These are phyloP conservation scores for Takifugu flavidus DNA, from an alignment of 2,113 vertebrate species.

Conservation along the genomic window DNA sequence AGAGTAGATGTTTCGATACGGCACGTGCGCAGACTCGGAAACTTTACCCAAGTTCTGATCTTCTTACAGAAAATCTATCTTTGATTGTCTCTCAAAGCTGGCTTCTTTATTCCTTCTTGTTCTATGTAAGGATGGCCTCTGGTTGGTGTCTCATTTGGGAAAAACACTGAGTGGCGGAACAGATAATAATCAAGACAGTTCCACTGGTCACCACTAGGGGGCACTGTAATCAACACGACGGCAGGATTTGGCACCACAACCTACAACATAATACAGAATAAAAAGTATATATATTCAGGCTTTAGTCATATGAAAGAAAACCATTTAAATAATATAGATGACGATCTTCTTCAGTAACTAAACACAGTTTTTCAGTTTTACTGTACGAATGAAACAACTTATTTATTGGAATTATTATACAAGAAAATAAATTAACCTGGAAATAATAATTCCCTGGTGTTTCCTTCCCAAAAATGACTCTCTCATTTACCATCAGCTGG, in stretches of 20 bases:
- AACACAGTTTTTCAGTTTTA: conserved; percentile 68
- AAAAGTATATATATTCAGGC: conserved; percentile 66
- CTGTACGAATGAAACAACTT: conserved; percentile 72
- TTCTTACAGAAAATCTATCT: conserved; percentile 38
- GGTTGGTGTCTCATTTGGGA: conserved; percentile 25
- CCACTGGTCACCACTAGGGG: conserved; percentile 76
- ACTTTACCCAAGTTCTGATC: conserved; percentile 21
- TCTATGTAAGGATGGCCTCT: conserved; percentile 19
- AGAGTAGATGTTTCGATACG: conserved; percentile 18
- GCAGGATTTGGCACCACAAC: conserved; percentile 75
- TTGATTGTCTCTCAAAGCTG: conserved; percentile 59
- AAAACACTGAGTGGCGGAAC: conserved; percentile 58
- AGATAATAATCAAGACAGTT: conserved; percentile 65
- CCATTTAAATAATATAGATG: conserved; percentile 68
- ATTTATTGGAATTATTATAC: conserved; percentile 75
- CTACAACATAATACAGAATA: conserved; percentile 64
- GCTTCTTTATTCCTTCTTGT: conserved; percentile 23
- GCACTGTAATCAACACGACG: conserved; percentile 78
- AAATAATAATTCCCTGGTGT: conserved; percentile 8
- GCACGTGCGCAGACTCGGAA: neutral
- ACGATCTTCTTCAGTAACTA: conserved; percentile 64
- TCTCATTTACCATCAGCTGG: conserved; percentile 31
- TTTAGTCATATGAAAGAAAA: conserved; percentile 64
- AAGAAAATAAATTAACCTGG: conserved; percentile 77
- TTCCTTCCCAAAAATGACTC: conserved; percentile 37